Evolutionary conservation across 1,140 invertebrate species (phyloP).

Genomic region (Zaprionus vittiger): DNA sequence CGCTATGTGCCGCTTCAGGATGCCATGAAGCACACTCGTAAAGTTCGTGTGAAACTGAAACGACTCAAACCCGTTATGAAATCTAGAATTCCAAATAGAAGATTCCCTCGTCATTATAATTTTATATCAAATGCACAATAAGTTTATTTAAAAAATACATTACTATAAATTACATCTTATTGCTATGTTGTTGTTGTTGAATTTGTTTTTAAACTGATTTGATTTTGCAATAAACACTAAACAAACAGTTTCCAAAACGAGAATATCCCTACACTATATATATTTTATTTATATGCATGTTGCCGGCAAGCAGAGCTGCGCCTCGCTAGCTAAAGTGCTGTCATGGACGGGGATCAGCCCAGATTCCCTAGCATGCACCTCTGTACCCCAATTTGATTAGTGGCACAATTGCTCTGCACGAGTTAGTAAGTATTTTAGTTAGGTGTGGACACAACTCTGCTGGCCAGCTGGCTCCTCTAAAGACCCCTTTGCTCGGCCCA

Average conservation of each 20-base stretch:
- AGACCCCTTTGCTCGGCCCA: not conserved
- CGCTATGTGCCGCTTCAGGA: constrained; percentile 32
- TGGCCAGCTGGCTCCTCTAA: not conserved
- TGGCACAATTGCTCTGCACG: not conserved
- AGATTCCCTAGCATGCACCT: not conserved
- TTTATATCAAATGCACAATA: constrained; percentile 77
- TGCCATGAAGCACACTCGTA: constrained; percentile 36
- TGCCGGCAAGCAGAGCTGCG: not conserved
- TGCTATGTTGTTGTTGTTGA: constrained; percentile 35
- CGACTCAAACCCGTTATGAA: constrained; percentile 11
- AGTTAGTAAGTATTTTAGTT: not conserved
- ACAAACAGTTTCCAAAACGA: constrained; percentile 58
- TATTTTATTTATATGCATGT: not conserved
- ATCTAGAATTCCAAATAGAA: constrained; percentile 13
- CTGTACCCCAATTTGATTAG: not conserved
- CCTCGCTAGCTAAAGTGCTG: not conserved
- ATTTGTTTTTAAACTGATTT: constrained; percentile 56
- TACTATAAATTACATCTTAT: constrained; percentile 81
- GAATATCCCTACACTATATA: constrained; percentile 10
- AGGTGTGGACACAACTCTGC: not conserved
- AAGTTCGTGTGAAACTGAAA: constrained; percentile 36
- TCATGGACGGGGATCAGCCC: not conserved
- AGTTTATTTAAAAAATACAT: constrained; percentile 80
- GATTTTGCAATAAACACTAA: constrained; percentile 47
- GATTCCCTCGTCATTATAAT: not conserved